Conservation (phyloP, 1,140 invertebrate species). For the Calosoma granatense region DNA sequence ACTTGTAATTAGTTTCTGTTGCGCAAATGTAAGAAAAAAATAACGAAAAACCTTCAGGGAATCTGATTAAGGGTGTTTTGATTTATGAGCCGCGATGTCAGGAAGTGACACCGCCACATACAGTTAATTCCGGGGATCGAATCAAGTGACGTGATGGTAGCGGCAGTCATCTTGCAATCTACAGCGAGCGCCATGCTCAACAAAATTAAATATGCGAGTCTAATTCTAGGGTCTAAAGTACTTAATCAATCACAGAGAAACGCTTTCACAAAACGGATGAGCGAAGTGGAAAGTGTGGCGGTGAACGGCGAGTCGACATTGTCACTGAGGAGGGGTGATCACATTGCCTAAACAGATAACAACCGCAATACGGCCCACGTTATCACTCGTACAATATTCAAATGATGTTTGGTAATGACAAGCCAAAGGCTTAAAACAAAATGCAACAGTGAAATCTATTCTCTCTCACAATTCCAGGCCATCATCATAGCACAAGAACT, state of each 20-base stretch:
- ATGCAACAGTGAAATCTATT: too few species aligned
- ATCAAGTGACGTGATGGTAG: conserved; percentile 11
- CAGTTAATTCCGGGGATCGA: conserved; percentile 7
- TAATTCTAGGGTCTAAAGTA: conserved; percentile 26
- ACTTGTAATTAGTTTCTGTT: conserved; percentile 19
- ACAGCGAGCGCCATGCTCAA: not conserved
- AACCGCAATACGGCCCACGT: not conserved
- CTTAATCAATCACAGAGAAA: conserved; percentile 28
- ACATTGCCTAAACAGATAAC: not conserved
- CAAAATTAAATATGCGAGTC: conserved; percentile 30
- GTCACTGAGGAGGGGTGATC: too few species aligned
- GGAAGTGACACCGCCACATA: conserved; percentile 16
- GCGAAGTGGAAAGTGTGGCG: not conserved
- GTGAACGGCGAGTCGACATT: not conserved
- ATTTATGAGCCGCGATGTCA: conserved; percentile 18
- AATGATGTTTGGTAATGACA: not conserved
- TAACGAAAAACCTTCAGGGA: conserved; percentile 15
- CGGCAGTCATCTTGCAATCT: conserved; percentile 10
- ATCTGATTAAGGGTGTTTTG: conserved; percentile 20
- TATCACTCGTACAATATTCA: not conserved
- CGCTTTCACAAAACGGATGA: not conserved
- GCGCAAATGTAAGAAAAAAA: conserved; percentile 14
- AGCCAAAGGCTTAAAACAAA: too few species aligned
- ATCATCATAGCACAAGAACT: too few species aligned
- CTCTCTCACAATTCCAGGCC: too few species aligned